Conservation (phyloP, 2,113 vertebrate species). For the Platysternon megacephalum region DNA sequence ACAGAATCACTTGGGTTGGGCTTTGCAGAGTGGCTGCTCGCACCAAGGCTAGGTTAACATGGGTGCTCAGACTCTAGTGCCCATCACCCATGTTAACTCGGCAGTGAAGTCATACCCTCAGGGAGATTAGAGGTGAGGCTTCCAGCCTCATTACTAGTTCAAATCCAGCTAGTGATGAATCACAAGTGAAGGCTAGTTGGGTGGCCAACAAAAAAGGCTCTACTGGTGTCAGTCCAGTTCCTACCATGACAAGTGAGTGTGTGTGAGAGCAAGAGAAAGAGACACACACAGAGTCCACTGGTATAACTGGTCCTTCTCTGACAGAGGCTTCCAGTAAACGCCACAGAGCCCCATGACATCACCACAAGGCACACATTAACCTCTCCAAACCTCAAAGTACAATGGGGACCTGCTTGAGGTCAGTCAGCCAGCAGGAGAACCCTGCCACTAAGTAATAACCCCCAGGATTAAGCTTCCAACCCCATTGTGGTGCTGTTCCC, state of each 20-base stretch:
- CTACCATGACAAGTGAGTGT: neutral
- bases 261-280: neutral
- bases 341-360: neutral
- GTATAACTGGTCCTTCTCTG: too few relatives aligned
- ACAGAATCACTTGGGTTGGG: neutral
- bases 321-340: neutral
- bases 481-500: neutral
- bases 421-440: neutral
- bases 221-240: neutral
- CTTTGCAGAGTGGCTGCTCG: neutral
- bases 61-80: neutral
- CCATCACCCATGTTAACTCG: neutral
- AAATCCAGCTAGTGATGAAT: neutral
- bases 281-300: too few relatives aligned
- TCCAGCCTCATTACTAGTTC: neutral
- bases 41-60: neutral
- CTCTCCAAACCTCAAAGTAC: neutral
- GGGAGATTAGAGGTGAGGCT: neutral
- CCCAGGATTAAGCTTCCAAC: neutral
- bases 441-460: neutral
- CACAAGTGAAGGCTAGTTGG: neutral
- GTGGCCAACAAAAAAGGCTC: neutral
- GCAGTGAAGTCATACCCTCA: neutral
- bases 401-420: neutral
- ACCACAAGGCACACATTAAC: neutral